Percentiles rank a stretch among this genome's conserved stretches.
Evolutionary conservation across 2,888 invertebrate genomes (phyloP).

Genomic region (Liodrosophila aerea): DNA sequence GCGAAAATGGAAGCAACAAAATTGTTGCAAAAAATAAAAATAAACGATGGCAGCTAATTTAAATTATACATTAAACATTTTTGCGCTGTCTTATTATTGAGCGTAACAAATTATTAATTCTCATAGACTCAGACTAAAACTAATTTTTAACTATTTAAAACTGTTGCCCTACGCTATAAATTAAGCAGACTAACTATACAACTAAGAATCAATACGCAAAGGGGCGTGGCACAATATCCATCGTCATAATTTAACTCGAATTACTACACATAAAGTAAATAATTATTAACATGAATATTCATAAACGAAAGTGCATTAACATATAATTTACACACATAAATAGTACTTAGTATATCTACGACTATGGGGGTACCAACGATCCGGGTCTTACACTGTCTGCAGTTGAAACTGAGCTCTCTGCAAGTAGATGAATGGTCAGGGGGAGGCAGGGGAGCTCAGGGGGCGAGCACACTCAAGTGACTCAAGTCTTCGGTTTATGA

Average conservation of each 20-base stretch:
- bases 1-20: conserved; percentile 39
- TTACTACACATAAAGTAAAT: conserved; percentile 6
- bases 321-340: conserved; percentile 5
- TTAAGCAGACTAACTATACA: conserved; percentile 1
- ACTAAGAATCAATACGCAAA: conserved; percentile 14
- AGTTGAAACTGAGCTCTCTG: neutral
- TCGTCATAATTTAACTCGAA: no score
- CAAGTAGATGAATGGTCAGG: no score
- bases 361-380: conserved; percentile 40
- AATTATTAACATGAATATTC: conserved; percentile 37
- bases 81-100: conserved; percentile 29
- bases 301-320: conserved; percentile 48
- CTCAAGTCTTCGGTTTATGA: conserved; percentile 59
- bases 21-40: conserved; percentile 19
- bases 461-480: conserved; percentile 37
- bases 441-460: conserved; percentile 7
- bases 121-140: no score
- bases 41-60: conserved; percentile 24
- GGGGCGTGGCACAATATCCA: neutral
- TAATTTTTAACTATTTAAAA: no score
- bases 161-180: no score
- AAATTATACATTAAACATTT: conserved; percentile 31
- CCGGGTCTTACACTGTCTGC: conserved; percentile 34
- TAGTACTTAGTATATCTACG: neutral
- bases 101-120: conserved; percentile 4